These are phyloP conservation scores for Remorina albescens DNA, from an alignment of 2,797 vertebrate genomes.

Conservation along the genomic window DNA sequence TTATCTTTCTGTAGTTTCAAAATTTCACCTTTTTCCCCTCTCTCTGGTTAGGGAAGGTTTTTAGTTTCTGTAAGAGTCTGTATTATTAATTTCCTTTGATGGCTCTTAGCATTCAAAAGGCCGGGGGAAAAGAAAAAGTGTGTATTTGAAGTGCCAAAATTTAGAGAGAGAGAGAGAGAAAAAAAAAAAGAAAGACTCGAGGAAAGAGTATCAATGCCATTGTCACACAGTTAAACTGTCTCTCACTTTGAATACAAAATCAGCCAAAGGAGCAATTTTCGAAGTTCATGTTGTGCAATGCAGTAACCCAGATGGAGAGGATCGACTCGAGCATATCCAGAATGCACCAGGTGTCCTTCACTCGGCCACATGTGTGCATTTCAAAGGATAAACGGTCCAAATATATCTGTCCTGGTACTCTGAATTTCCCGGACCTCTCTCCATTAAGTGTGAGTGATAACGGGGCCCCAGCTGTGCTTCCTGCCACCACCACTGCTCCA, in stretches of 20 bases:
- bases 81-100: constrained; percentile 38
- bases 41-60: background rate
- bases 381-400: constrained; percentile 68
- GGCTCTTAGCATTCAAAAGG: constrained; percentile 13
- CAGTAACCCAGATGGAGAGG: background rate
- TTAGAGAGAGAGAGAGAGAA: no score
- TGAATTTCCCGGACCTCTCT: constrained; percentile 72
- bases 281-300: background rate
- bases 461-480: constrained; percentile 76
- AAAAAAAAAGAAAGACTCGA: background rate
- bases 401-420: constrained; percentile 65
- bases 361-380: constrained; percentile 55
- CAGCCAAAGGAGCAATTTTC: background rate
- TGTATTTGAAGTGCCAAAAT: background rate
- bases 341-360: constrained; percentile 65
- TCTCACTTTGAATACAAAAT: background rate
- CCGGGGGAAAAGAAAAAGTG: background rate
- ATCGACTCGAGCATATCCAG: constrained; percentile 11
- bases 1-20: constrained; percentile 25
- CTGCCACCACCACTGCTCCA: constrained; percentile 57
- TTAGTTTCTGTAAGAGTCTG: constrained; percentile 1
- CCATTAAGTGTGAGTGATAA: constrained; percentile 77
- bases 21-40: background rate
- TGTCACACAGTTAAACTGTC: background rate
- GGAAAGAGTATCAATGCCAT: background rate